These are phyloP conservation scores for Apamea crenata DNA, from an alignment of 2,888 invertebrate species.

Conservation along the genomic window DNA sequence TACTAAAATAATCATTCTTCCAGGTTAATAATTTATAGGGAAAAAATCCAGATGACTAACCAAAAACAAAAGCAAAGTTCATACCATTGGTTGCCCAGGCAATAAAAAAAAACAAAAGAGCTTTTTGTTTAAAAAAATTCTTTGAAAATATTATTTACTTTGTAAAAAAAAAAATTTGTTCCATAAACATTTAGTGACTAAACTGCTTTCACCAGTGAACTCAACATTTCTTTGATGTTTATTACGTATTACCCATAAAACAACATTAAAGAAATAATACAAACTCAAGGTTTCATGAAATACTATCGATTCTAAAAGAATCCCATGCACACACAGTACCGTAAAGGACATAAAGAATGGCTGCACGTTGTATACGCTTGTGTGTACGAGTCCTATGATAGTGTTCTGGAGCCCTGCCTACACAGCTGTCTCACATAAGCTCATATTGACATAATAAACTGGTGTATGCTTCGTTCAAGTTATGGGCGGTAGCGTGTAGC, in stretches of 20 bases:
- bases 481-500: conserved; percentile 19
- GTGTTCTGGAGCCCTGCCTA: conserved; percentile 18
- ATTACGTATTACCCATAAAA: not conserved
- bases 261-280: conserved; percentile 14
- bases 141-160: conserved; percentile 17
- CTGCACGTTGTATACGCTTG: conserved; percentile 12
- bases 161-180: not conserved
- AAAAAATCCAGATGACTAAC: conserved; percentile 2
- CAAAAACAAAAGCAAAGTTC: not conserved
- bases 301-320: conserved; percentile 14
- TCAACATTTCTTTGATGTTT: conserved; percentile 10
- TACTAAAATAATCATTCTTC: not conserved
- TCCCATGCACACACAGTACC: not conserved
- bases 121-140: not conserved
- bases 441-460: conserved; percentile 55
- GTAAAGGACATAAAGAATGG: conserved; percentile 11
- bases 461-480: conserved; percentile 1
- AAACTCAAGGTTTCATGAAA: not conserved
- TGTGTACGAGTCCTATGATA: conserved; percentile 28
- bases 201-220: not conserved
- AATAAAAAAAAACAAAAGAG: not conserved
- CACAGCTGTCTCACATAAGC: conserved; percentile 39
- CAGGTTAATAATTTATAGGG: not conserved
- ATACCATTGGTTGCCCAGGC: not conserved
- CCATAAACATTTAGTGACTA: conserved; percentile 12